Percentiles rank a stretch among this genome's conserved stretches.
Evolutionary conservation across 1,140 invertebrate species (phyloP).

Genomic region (Lasaia peninsularis): DNA sequence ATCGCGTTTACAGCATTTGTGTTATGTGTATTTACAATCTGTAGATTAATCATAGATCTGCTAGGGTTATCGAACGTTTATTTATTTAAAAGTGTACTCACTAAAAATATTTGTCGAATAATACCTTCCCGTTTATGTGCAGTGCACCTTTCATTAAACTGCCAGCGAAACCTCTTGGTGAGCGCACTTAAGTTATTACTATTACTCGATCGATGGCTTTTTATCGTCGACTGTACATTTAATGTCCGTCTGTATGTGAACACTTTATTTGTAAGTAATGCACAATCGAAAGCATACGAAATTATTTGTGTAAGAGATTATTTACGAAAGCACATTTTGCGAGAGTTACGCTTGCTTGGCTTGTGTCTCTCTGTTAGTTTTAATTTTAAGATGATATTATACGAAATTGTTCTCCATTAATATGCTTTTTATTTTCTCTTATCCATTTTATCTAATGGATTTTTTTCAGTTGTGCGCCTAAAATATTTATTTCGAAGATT

Average conservation of each 20-base stretch:
- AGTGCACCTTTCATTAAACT: no score
- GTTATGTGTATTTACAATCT: slow-evolving; percentile 19
- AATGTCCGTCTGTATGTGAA: slow-evolving; percentile 21
- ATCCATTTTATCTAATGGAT: slow-evolving; percentile 6
- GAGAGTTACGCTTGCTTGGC: slow-evolving; percentile 36
- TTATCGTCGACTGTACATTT: slow-evolving; percentile 16
- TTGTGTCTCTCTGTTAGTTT: slow-evolving; percentile 58
- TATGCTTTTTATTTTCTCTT: slow-evolving; percentile 45
- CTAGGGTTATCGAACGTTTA: slow-evolving; percentile 49
- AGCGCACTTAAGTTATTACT: background rate
- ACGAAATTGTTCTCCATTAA: slow-evolving; percentile 58
- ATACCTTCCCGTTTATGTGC: no score
- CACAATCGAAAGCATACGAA: slow-evolving; percentile 17
- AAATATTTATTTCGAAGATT: background rate
- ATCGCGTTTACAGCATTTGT: slow-evolving; percentile 31
- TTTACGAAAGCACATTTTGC: slow-evolving; percentile 18
- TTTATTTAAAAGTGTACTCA: slow-evolving; percentile 26
- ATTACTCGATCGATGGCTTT: slow-evolving; percentile 17
- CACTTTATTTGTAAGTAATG: slow-evolving; percentile 11
- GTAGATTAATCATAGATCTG: slow-evolving; percentile 55
- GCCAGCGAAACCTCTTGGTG: no score
- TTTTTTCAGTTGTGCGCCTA: background rate
- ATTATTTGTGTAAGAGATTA: slow-evolving; percentile 17
- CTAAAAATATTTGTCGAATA: background rate
- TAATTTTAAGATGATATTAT: slow-evolving; percentile 58